Evolutionary conservation across 2,888 invertebrate genomes (phyloP), one percentile per base, ranked within the genome.

Genomic region (Drosophila parthenogenetica): DNA sequence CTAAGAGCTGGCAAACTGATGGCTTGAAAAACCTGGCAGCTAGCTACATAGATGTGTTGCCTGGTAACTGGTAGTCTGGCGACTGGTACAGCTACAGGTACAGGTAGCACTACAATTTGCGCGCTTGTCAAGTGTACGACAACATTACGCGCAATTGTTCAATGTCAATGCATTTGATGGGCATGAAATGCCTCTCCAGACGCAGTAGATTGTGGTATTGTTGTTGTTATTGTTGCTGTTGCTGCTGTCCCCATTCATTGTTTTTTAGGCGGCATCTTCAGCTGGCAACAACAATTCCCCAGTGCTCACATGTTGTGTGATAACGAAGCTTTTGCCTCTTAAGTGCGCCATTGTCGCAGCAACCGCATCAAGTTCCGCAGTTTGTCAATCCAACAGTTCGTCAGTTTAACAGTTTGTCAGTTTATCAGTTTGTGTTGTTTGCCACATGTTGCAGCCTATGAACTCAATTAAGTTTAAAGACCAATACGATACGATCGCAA

Each of bases 121-220:
- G 86, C 86, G 89, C 89, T 87, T 87, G 86, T 87, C 86, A 87
- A 88, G 80, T 87, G 86, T 88, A 87, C 89, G 86, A 87, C 86
- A 87, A 87, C 86, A 87, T 87, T 87, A 87, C 89, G 89, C 86
- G 86, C 89, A 87, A 87, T 87, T 87, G 86, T 87, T 87, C 89
- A 87, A 87, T 87, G 89, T 87, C 86, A 87, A 77, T 77, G 89
- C 80, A 84, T 84, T 88, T 89, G 87, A 86, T 86, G 88, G 81
- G 86, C 88, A 88, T 87, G 84, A 86, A 87, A 88, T 87, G 81
- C 81, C 67, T 69, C 66, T 55, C 40, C 49, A 58, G 55, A 46
- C 59, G 45, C 51, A 63, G 43, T 70, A 64, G 65, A 73, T 69
- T 73, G 65, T 29, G 29, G 29, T 59, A 63, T 71, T 69, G 69